Conservation (phyloP, 2,797 vertebrate genomes). For the Iguana delicatissima region DNA sequence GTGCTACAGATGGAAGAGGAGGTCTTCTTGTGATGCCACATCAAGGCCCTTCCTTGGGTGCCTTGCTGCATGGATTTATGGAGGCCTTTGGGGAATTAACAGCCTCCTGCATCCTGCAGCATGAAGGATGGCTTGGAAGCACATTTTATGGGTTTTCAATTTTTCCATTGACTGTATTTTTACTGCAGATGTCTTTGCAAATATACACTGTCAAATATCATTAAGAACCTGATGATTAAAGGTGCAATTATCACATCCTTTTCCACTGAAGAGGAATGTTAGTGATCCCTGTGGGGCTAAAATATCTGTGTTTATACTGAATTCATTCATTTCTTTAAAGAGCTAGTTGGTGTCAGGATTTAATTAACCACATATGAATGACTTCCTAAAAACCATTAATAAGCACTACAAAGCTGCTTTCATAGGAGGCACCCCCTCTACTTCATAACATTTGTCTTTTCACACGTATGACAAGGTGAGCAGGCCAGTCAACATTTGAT, state of each 20-base stretch:
- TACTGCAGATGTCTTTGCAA: slow-evolving; percentile 33
- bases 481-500: too few relatives aligned
- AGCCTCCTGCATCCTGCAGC: neutral
- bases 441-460: neutral
- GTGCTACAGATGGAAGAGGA: neutral
- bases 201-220: slow-evolving; percentile 60
- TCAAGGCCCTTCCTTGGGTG: neutral
- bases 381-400: slow-evolving; percentile 50
- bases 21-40: neutral
- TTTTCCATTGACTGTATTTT: slow-evolving; percentile 59
- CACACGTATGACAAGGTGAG: neutral
- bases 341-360: slow-evolving; percentile 60
- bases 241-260: slow-evolving; percentile 68
- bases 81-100: too few relatives aligned
- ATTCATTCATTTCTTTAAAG: slow-evolving; percentile 69
- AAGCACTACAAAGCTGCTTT: slow-evolving; percentile 23
- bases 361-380: slow-evolving; percentile 70
- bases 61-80: neutral
- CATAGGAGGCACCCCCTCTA: slow-evolving; percentile 46
- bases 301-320: slow-evolving; percentile 54
- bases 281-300: slow-evolving; percentile 62
- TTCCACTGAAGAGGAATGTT: slow-evolving; percentile 55
- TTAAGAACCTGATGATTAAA: slow-evolving; percentile 65
- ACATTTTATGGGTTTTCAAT: slow-evolving; percentile 10
- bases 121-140: neutral